These are phyloP conservation scores for Hofmannophila pseudospretella DNA, from an alignment of 2,888 invertebrate genomes.

Conservation along the genomic window DNA sequence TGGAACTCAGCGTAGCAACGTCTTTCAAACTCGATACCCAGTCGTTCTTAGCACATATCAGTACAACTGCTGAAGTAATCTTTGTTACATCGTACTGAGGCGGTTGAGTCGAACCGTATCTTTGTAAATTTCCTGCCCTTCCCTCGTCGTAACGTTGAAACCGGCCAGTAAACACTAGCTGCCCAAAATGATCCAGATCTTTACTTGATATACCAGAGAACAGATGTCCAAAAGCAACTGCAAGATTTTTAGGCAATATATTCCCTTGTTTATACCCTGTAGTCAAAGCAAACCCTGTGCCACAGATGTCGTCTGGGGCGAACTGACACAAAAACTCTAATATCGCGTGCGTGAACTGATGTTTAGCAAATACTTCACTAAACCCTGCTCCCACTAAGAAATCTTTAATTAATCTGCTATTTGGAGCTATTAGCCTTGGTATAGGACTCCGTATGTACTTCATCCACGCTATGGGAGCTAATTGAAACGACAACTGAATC, in stretches of 20 bases:
- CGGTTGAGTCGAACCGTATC: constrained; percentile 46
- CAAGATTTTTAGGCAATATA: constrained; percentile 70
- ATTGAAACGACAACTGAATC: constrained; percentile 66
- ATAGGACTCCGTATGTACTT: constrained; percentile 56
- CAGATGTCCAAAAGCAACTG: constrained; percentile 70
- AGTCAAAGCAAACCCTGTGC: constrained; percentile 70
- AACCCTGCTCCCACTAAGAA: constrained; percentile 61
- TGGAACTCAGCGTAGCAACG: constrained; percentile 65
- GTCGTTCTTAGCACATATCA: constrained; percentile 75
- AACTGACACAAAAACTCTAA: constrained; percentile 47
- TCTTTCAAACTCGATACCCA: constrained; percentile 79
- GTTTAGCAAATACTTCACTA: constrained; percentile 80
- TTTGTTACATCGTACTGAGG: constrained; percentile 52
- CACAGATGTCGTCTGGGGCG: constrained; percentile 71
- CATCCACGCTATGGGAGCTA: constrained; percentile 70
- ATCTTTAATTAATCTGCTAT: constrained; percentile 27
- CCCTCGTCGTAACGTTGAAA: constrained; percentile 63
- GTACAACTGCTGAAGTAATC: constrained; percentile 48
- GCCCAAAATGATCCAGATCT: constrained; percentile 71
- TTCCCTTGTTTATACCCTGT: constrained; percentile 76
- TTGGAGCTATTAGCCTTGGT: constrained; percentile 26
- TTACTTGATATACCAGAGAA: constrained; percentile 74
- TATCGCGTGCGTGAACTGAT: constrained; percentile 59
- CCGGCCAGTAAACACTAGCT: constrained; percentile 49
- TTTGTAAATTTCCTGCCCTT: constrained; percentile 36